Percentiles rank a stretch among this genome's conserved stretches.
Conservation (phyloP, 2,113 vertebrate species). For the Microcebus tavaratra region DNA sequence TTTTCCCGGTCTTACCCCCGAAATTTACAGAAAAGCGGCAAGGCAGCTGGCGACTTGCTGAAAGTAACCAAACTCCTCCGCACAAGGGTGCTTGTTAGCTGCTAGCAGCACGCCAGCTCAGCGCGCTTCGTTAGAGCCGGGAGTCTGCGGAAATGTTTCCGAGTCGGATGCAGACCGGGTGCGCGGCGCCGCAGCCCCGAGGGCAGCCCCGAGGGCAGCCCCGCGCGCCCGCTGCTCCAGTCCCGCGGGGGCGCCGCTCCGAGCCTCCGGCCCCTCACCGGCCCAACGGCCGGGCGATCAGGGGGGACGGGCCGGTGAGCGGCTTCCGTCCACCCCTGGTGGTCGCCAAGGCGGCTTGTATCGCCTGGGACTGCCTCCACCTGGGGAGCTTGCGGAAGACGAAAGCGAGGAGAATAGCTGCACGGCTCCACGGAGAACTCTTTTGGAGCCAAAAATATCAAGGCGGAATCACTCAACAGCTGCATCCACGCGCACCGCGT, state of each 20-base stretch:
- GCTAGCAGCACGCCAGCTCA: neutral
- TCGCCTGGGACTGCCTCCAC: neutral
- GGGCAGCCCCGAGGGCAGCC: accelerated
- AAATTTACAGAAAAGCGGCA: neutral
- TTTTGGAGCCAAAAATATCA: neutral
- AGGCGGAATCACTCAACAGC: no score
- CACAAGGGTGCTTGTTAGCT: accelerated
- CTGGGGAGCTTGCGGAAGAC: neutral
- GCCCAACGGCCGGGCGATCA: neutral
- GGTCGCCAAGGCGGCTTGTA: neutral
- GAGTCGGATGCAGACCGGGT: neutral
- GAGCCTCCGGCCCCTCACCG: neutral
- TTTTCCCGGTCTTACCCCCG: neutral
- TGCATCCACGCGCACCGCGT: neutral
- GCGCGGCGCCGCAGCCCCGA: accelerated
- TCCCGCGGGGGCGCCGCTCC: no score
- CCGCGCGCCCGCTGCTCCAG: no score
- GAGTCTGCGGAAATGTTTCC: neutral
- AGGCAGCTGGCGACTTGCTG: neutral
- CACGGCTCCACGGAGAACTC: neutral
- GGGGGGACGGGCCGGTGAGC: neutral
- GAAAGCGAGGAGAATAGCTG: neutral
- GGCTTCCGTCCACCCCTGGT: neutral
- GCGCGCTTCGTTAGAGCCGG: neutral
- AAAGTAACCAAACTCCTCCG: neutral